Evolutionary conservation across 2,888 invertebrate species (phyloP), one percentile per base, ranked within the genome.

Genomic region (Nomada fabriciana): DNA sequence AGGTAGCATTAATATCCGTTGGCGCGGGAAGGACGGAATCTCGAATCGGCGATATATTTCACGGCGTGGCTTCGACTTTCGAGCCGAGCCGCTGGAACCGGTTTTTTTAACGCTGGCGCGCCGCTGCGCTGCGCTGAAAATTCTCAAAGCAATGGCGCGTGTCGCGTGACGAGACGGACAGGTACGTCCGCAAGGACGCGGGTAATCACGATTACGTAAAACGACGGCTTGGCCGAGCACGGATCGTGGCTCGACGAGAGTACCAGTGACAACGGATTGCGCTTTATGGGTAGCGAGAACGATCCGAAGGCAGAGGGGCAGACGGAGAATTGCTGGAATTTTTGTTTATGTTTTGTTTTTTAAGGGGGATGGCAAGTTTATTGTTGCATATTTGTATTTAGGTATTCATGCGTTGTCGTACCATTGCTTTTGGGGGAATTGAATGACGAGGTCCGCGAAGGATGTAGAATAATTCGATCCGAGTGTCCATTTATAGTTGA

Each of bases 131-230:
- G 65, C 76, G 75, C 57, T 20, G 80, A 82, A 87, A 88, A 88
- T 82, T 81, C 76, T 76, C 75, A 80, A 75, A 84, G 80, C 84
- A 82, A 88, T 88, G 86, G 87, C 81, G 79, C 75, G 75, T 23
- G 76, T 84, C 80, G 84, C 81, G 76, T 79, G 87, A 86, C 78
- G 75, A 64, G 65, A 55, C 47, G 57, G 78, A 61, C 73, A 78
- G 60, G 77, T 77, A 86, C 77, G 82, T 53, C 60, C 70, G 85
- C 83, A 72, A 87, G 85, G 82, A 87, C 82, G 64, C 80, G 76
- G 76, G 77, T 87, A 86, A 87, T 80, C 85, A 63, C 76, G 75
- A 77, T 86, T 86, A 87, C 86, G 86, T 85, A 78, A 86, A 73
- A 78, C 76, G 53, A 15, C 15, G 20, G 25, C 13, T 15, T 20